Conservation (phyloP, 2,113 vertebrate genomes). For the Thomomys bottae region DNA sequence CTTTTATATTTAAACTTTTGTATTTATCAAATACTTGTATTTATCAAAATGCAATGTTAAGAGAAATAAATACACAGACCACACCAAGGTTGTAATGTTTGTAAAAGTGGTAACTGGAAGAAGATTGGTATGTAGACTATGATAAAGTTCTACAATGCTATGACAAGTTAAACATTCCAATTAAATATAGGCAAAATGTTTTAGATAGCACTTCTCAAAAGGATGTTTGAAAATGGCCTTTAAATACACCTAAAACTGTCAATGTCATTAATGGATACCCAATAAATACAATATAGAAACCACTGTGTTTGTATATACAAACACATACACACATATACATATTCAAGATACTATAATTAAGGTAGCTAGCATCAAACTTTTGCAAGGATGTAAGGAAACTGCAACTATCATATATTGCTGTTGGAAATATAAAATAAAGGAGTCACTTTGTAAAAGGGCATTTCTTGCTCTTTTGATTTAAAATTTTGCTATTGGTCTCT, state of each 20-base stretch:
- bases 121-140: neutral
- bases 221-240: neutral
- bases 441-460: neutral
- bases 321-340: neutral
- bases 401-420: neutral
- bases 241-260: neutral
- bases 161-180: neutral
- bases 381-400: neutral
- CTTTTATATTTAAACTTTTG: neutral
- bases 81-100: neutral
- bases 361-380: neutral
- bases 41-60: conserved; percentile 21
- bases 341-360: neutral
- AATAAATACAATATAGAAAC: neutral
- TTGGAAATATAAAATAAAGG: neutral
- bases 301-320: too few relatives aligned
- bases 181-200: neutral
- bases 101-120: neutral
- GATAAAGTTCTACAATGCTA: neutral
- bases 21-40: neutral
- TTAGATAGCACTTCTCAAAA: neutral
- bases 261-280: neutral
- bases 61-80: neutral
- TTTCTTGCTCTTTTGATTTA: too few relatives aligned
- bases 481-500: too few relatives aligned